These are phyloP conservation scores for Philopedon plagiatum DNA, from an alignment of 2,888 invertebrate genomes.

Conservation along the genomic window DNA sequence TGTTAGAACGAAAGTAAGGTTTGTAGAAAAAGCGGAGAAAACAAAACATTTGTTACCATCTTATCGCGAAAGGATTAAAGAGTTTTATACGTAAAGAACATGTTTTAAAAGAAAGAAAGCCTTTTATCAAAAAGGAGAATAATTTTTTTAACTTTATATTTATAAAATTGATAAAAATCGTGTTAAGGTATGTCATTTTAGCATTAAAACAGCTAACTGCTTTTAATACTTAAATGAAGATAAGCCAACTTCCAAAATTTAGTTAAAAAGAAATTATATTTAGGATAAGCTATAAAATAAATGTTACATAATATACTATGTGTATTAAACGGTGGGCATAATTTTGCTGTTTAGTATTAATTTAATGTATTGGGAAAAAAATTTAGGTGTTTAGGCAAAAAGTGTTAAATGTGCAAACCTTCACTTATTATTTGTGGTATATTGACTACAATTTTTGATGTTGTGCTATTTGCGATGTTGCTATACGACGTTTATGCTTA, in stretches of 20 bases:
- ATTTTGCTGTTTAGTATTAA: constrained; percentile 47
- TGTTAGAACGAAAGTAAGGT: not conserved
- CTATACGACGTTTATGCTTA: constrained; percentile 22
- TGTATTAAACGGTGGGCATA: constrained; percentile 47
- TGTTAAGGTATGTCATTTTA: not conserved
- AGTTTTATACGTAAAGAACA: not conserved
- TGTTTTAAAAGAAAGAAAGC: not conserved
- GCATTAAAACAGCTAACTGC: not conserved
- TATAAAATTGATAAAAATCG: not conserved
- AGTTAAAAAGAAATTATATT: not conserved
- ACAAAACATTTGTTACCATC: not conserved
- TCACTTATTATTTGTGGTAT: not conserved
- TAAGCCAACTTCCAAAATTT: not conserved
- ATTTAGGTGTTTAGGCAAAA: constrained; percentile 11
- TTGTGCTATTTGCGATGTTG: constrained; percentile 26
- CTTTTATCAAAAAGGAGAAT: not conserved
- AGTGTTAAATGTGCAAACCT: constrained; percentile 26
- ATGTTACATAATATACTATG: constrained; percentile 46
- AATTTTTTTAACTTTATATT: not conserved
- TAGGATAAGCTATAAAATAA: constrained; percentile 10
- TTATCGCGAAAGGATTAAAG: not conserved
- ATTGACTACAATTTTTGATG: constrained; percentile 22
- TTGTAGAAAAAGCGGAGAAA: not conserved
- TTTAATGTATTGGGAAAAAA: constrained; percentile 39
- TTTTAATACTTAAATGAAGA: not conserved